Evolutionary conservation across 2,888 invertebrate genomes (phyloP), one percentile per base, ranked within the genome.

Genomic region (Hedychridium roseum): DNA sequence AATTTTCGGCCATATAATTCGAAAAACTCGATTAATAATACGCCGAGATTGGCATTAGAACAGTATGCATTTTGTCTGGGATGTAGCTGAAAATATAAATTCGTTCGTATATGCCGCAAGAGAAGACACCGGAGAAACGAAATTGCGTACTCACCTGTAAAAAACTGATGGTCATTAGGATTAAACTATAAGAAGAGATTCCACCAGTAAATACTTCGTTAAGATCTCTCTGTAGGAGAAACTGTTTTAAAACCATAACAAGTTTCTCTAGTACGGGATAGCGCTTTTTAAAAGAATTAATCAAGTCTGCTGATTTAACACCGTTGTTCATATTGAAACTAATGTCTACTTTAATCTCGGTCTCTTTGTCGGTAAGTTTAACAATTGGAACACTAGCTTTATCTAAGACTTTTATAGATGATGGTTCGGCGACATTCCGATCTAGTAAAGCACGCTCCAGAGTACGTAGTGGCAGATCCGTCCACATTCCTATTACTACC

Each of bases 161-260:
- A 82, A 98, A 99, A 84, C 95, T 96, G 81, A 98, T 94, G 79
- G 95, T 94, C 92, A 99, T 94, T 64, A 99, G 88, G 79, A 98
- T 97, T 68, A 99, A 87, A 76, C 97, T 95, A 84, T 99, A 99
- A 53, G 97, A 98, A 66, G 97, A 96, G 80, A 99, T 97, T 79
- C 99, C 99, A 59, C 99, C 97, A 58, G 97, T 97, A 83, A 97
- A 99, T 73, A 99, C 98, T 85, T 99, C 98, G 82, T 99, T 99
- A 74, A 99, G 87, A 84, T 97, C 96, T 73, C 98, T 88, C 83
- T 98, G 95, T 63, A 97, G 86, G 61, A 99, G 88, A 83, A 98
- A 99, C 84, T 99, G 98, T 83, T 99, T 99, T 69, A 99, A 85
- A 54, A 99, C 95, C 82, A 98, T 89, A 73, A 98, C 97, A 76